Evolutionary conservation across 2,888 invertebrate genomes (phyloP), one percentile per base, ranked within the genome.

Genomic region (Eucera pruinosa): DNA sequence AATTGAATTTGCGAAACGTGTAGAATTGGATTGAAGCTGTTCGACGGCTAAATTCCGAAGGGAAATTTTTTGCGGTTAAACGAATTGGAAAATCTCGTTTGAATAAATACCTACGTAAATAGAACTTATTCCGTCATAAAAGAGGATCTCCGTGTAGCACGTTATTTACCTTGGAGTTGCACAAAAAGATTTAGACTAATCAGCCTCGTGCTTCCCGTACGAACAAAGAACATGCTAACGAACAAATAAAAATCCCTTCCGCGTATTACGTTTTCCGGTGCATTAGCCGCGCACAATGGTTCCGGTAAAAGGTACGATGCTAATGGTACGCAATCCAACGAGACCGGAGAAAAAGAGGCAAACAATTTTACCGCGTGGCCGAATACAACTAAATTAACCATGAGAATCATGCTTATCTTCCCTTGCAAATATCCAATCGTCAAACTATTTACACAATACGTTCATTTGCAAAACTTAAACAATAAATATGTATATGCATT

Each of bases 221-320:
- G 27, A 43, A 45, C 20, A 20, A 50, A 70, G 23, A n/a, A 15
- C 23, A 47, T 48, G 48, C 47, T 62, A 76, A 78, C 64, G 77
- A 76, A 65, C 76, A 78, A 70, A 78, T 55, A 57, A 61, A 55
- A 54, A 70, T 66, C 68, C 68, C 57, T 65, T 67, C 54, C 66
- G 76, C 76, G 27, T 41, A 50, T 55, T 73, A 68, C 75, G 61
- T 75, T 77, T 75, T 68, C 77, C 76, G 62, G 62, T 6, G 77
- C 68, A 25, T 70, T 78, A 66, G 60, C n/a, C 65, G 43, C 70
- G 78, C 23, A 76, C 76, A 77, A 77, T 77, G 18, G 57, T 25
- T 54, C n/a, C 65, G 57, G 45, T 33, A 60, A 62, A 61, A 36
- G 64, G 64, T 43, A 41, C 20, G 43, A n/a, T 23, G 52, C 43